A percentile compares a stretch with the other conserved stretches of the same genome.
Evolutionary conservation across 2,113 vertebrate genomes (phyloP).

Genomic region (Gnathonemus longibarbis): DNA sequence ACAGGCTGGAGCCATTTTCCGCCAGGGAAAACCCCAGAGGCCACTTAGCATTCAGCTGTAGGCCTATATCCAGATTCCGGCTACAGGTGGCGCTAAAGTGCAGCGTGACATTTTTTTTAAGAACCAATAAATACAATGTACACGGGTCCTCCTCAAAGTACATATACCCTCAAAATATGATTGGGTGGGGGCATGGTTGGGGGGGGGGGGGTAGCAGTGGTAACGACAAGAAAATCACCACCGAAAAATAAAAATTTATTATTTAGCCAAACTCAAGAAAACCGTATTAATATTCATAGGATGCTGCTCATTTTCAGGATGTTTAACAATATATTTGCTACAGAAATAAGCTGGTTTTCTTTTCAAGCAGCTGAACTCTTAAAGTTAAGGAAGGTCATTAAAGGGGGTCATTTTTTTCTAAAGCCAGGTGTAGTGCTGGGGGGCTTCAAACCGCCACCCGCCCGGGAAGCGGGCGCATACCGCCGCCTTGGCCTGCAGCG

Average conservation of each 20-base stretch:
- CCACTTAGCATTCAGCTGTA: background rate
- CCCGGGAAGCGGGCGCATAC: slow-evolving; percentile 46
- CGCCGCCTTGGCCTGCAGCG: slow-evolving; percentile 57
- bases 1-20: background rate
- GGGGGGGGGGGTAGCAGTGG: background rate
- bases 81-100: background rate
- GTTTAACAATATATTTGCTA: background rate
- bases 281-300: background rate
- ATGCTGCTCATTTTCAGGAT: background rate
- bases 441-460: background rate
- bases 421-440: background rate
- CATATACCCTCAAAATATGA: background rate
- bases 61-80: background rate
- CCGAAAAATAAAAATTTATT: background rate
- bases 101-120: background rate
- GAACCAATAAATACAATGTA: background rate
- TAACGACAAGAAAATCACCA: background rate
- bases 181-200: background rate
- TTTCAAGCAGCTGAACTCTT: background rate
- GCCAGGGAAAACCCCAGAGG: background rate
- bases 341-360: background rate
- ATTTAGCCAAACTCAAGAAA: background rate
- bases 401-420: background rate
- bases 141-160: background rate
- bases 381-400: background rate